Evolutionary conservation across 2,113 vertebrate genomes (phyloP).

Genomic region (Bolborhynchus lineola): DNA sequence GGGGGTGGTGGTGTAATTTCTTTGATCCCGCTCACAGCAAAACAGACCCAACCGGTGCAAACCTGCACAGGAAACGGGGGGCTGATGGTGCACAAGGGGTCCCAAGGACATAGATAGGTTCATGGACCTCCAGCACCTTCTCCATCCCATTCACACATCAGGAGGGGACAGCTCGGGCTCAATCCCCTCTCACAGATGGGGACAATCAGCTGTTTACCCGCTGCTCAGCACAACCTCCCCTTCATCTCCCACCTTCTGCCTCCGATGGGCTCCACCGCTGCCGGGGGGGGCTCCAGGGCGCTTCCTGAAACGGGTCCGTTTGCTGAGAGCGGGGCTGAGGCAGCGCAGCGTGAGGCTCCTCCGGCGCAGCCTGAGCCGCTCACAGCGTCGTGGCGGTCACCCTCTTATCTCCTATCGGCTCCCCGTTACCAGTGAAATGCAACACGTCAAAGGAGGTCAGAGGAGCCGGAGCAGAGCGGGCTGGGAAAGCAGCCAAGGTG

Average conservation of each 20-base stretch:
- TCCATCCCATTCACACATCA: neutral
- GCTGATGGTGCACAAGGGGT: neutral
- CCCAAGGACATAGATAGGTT: accelerated
- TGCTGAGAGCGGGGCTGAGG: neutral
- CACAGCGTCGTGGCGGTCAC: neutral
- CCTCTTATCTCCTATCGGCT: conserved; percentile 9
- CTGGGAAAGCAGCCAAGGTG: neutral
- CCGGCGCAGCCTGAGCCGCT: neutral
- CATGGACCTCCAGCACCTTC: neutral
- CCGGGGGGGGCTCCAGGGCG: neutral
- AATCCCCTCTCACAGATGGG: neutral
- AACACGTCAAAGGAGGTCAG: conserved; percentile 22
- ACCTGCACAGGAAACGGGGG: neutral
- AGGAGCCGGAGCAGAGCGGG: neutral
- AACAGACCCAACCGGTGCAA: neutral
- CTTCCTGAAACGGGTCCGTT: neutral
- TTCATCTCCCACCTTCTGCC: conserved; percentile 10
- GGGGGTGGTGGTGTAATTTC: neutral
- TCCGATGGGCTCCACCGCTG: conserved; percentile 5
- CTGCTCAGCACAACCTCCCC: neutral
- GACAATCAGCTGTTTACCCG: neutral
- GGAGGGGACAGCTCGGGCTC: neutral
- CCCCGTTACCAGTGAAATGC: neutral
- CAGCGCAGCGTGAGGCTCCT: neutral
- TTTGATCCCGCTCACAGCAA: neutral